Conservation (phyloP, 2,797 vertebrate genomes). For the Triplophysa bombifrons region DNA sequence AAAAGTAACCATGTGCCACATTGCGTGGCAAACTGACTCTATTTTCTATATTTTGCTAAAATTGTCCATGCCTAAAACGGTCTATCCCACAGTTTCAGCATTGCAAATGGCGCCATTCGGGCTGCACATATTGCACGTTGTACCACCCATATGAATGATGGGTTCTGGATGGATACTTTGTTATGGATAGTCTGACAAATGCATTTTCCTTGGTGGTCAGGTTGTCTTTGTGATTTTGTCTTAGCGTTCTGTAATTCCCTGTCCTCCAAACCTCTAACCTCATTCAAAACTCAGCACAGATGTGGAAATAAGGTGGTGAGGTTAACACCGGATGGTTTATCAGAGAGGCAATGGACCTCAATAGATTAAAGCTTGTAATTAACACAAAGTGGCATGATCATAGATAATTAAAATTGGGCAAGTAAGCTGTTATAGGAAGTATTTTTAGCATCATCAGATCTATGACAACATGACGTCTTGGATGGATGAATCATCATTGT, state of each 20-base stretch:
- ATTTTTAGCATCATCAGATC: conserved; percentile 68
- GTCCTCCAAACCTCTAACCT: conserved; percentile 20
- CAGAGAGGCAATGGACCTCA: conserved; percentile 19
- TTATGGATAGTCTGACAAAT: conserved; percentile 1
- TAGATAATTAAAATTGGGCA: conserved; percentile 37
- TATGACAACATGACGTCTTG: conserved; percentile 61
- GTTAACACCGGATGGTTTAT: neutral
- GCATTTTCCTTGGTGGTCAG: conserved; percentile 23
- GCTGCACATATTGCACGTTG: neutral
- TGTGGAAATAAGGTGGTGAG: conserved; percentile 49
- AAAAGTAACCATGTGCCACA: neutral
- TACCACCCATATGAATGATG: conserved; percentile 5
- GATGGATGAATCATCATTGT: conserved; percentile 68
- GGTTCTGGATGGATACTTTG: neutral
- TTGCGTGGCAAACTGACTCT: neutral
- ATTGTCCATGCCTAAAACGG: neutral
- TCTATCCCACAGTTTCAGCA: neutral
- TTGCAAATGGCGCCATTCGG: neutral
- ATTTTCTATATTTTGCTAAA: neutral
- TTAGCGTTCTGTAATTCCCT: conserved; percentile 44
- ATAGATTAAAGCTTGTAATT: conserved; percentile 49
- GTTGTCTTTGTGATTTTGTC: conserved; percentile 32
- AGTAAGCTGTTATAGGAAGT: conserved; percentile 67
- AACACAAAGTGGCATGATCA: conserved; percentile 41
- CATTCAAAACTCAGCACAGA: conserved; percentile 36